Evolutionary conservation across 2,113 vertebrate species (phyloP), one percentile per base, ranked within the genome.

Genomic region (Lathamus discolor): DNA sequence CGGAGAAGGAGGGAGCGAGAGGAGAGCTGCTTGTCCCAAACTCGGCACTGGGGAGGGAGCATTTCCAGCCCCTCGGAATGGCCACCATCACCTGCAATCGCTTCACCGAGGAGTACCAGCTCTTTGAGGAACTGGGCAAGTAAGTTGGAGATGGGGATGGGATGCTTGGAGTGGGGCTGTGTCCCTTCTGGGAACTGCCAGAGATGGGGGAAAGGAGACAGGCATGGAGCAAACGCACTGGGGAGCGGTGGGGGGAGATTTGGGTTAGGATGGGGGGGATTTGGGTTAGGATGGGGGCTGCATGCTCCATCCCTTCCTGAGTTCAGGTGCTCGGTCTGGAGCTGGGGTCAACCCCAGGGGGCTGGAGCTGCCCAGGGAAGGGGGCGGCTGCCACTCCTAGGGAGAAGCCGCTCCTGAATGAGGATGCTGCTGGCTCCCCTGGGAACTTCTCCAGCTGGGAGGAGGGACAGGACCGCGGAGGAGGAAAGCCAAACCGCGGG

Each of bases 71-170:
- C 83, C 88, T 93, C 93, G 96, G 97, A 97, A 99, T 99, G 99
- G 99, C 99, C 90, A 98, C 98, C 97, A 99, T 99, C 97, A 99
- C 98, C 98, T 99, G 98, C 97, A 99, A 98, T 66, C 98, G 99
- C 74, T 99, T 99, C 98, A 99, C 98, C 1, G 99, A 99, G 98
- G 99, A 99, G 97, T 99, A 98, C 92, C 99, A 99, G 98, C 98
- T 99, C 95, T 99, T 99, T 27, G 99, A 99, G 96, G 99, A 99
- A 98, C 97, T 99, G 97, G 99, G 99, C 97, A 99, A 99, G 98
- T 99, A 98, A 99, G 99, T 99, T 96, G 92, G 79, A 93, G 91
- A 93, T 0, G 20, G 86, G 83, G 76, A 31, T 92, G 48, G 75
- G 70, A 55, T 91, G 86, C 57, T 70, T 2, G 3, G 61, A 92